Base-by-base conservation (phyloP, 2,797 vertebrate genomes). In the Typhlichthys subterraneus region DNA sequence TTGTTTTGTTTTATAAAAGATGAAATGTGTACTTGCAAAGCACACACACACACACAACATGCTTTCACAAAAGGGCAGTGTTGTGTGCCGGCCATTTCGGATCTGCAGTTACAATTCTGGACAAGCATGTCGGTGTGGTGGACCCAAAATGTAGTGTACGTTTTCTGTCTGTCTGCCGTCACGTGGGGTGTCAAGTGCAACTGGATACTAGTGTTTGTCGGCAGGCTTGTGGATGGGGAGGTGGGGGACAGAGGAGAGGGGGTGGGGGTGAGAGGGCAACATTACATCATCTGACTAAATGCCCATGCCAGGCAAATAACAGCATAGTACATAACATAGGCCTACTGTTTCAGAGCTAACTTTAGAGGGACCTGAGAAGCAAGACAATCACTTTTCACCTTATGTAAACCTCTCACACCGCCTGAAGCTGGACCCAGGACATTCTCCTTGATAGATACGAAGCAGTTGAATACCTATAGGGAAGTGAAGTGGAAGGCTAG, bases 361-460 rank as follows among this genome's bases (percentile, higher is more conserved):
- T 84, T 76, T 87, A 85, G 73, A 79, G 71, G 81, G 87, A 88
- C 90, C 90, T 91, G 89, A 91, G 89, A 88, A 87, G 79, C 84
- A 87, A 83, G 81, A 82, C 59, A 79, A 80, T 69, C 13, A 73
- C 70, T 74, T 73, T 80, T 73, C 79, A 81, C 84, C 84, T 80
- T 29, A 80, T 80, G 76, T 79, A 85, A 89, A 84, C 69, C 76
- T 68, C 59, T 77, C 76, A 81, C 77, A 70, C 66, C 69, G 42
- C 72, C 73, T 78, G 72, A 79, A 79, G 76, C 77, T 59, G 77
- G 73, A 77, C 61, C 67, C 62, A 68, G 61, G 57, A 61, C 64
- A 61, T 38, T 63, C 23, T 66, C 69, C 6, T 29, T 50, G 58
- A 78, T 67, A 63, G 73, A 75, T 74, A 67, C 61, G 57, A 72